These are phyloP conservation scores for Heliconius charithonia DNA, from an alignment of 2,888 invertebrate species.

Conservation along the genomic window DNA sequence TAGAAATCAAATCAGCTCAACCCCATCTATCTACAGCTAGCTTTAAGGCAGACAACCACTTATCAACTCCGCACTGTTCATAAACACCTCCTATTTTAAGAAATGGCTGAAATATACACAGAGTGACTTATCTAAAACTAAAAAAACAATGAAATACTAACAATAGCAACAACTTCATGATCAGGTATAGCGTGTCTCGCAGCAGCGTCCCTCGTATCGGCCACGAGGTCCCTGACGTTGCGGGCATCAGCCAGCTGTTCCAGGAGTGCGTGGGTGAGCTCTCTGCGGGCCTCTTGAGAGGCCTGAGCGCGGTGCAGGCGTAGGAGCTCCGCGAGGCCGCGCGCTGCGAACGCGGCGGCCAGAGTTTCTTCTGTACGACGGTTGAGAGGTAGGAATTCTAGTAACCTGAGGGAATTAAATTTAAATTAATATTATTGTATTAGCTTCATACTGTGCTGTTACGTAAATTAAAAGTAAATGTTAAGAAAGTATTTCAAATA, in stretches of 20 bases:
- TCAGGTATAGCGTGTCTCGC: conserved; percentile 92
- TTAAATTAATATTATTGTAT: no score
- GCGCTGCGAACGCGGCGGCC: conserved; percentile 90
- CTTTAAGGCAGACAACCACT: no score
- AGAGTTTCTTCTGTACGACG: conserved; percentile 96
- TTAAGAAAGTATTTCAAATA: no score
- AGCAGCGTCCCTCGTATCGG: conserved; percentile 94
- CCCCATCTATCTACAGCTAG: no score
- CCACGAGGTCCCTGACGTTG: conserved; percentile 92
- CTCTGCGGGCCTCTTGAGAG: conserved; percentile 85
- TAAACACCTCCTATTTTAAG: no score
- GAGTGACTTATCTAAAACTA: no score
- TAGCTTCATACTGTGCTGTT: no score
- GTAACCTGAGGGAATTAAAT: conserved; percentile 82
- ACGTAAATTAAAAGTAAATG: no score
- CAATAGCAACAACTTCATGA: conserved; percentile 94
- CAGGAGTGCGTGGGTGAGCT: conserved; percentile 86
- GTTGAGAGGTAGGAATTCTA: conserved; percentile 97
- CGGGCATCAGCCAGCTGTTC: conserved; percentile 95
- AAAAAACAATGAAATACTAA: conserved; percentile 73
- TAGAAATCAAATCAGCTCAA: no score
- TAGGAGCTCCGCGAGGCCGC: conserved; percentile 91
- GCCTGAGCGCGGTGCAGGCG: conserved; percentile 92
- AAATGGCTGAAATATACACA: no score
- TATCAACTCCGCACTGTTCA: no score